A percentile compares a stretch with the other conserved stretches of the same genome.
Conservation (phyloP, 2,888 invertebrate species). For the Iselma pallidipennis region DNA sequence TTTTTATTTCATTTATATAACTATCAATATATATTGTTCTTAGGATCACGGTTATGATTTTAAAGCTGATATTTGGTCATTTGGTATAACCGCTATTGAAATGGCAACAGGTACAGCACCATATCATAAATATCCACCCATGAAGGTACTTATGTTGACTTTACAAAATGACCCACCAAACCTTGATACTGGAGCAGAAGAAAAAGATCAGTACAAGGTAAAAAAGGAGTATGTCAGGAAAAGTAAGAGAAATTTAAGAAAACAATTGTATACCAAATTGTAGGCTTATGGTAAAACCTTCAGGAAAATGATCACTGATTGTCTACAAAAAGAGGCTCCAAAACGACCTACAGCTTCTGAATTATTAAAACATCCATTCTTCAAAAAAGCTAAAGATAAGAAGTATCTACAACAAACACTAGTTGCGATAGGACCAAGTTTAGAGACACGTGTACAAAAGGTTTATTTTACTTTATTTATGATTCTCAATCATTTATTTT, state of each 20-base stretch:
- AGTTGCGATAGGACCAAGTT: conserved; percentile 82
- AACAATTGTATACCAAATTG: conserved; percentile 12
- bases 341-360: conserved; percentile 96
- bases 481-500: conserved; percentile 2
- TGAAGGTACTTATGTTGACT: conserved; percentile 99
- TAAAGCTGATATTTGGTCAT: conserved; percentile 94
- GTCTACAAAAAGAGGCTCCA: conserved; percentile 93
- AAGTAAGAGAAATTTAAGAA: neutral
- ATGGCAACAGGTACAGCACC: conserved; percentile 98
- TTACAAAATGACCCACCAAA: conserved; percentile 97
- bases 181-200: conserved; percentile 91
- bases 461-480: conserved; percentile 54
- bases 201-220: conserved; percentile 94
- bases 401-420: conserved; percentile 85
- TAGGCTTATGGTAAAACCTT: conserved; percentile 93
- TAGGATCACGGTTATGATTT: conserved; percentile 97
- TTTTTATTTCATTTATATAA: neutral
- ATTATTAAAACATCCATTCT: conserved; percentile 94
- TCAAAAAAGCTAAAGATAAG: conserved; percentile 95
- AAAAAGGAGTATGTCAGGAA: neutral
- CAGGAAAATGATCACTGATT: conserved; percentile 95
- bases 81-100: conserved; percentile 98
- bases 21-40: conserved; percentile 22
- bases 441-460: conserved; percentile 90
- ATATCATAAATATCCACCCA: conserved; percentile 98